phyloP scores from a whole-genome alignment of 2,797 vertebrate genomes.

The Sternotherus odoratus region DNA sequence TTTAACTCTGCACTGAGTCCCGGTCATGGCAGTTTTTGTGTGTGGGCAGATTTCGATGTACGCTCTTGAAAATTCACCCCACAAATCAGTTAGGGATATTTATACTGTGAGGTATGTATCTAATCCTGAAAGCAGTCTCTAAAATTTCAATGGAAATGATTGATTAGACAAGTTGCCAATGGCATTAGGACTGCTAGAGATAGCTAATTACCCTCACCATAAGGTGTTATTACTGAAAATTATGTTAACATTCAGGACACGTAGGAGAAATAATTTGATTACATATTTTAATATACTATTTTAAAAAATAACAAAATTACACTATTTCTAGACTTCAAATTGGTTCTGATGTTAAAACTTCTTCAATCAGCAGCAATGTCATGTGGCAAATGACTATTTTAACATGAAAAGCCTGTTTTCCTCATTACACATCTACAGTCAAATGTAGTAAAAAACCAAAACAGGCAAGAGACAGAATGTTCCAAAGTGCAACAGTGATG shows the following conservation, averaged over 20 bases:
- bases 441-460: neutral
- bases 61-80: neutral
- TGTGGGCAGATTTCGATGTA: neutral
- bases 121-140: neutral
- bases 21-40: neutral
- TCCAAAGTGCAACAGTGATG: neutral
- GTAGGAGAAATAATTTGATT: neutral
- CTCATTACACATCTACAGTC: constrained; percentile 52
- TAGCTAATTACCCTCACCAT: neutral
- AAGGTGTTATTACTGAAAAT: neutral
- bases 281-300: neutral
- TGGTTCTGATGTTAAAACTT: neutral
- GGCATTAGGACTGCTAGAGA: neutral
- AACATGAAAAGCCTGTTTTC: constrained; percentile 48
- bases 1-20: too few relatives aligned
- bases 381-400: constrained; percentile 39
- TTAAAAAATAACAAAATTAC: neutral
- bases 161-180: neutral
- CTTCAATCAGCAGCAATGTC: neutral
- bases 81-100: neutral
- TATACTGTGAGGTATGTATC: neutral
- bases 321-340: neutral
- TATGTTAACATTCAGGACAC: neutral
- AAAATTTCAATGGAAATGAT: neutral
- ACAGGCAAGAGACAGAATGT: neutral